Evolutionary conservation across 2,888 invertebrate species (phyloP), one percentile per base, ranked within the genome.

Genomic region (Cremastinae sp.): DNA sequence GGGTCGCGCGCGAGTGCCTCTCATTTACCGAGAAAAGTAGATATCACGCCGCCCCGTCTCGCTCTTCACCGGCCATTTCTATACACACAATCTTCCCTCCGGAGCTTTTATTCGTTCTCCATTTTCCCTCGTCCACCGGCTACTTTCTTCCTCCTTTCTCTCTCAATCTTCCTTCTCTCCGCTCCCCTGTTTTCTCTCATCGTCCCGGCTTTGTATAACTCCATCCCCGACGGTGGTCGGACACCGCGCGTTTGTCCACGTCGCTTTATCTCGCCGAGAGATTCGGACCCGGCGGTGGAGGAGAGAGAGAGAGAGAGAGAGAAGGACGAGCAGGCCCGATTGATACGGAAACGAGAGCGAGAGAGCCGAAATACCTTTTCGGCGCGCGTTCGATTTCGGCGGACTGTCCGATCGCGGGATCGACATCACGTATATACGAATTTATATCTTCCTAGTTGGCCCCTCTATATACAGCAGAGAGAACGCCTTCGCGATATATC

Each of bases 11-110:
- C 20, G 56, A 58, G 41, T 18, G n/a, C 59, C 77, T 78, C 65
- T 73, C 74, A 70, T 77, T 77, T 77, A 77, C 73, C 74, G 65
- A 74, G 77, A 77, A 77, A 77, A 77, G 77, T 77, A 77, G 73
- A 77, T 65, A 77, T 77, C 76, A 77, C 70, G 59, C 72, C 73
- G 73, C 73, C 69, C 68, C 76, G 76, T 76, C 72, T 62, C 58
- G 43, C 66, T 71, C 72, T 64, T 38, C 64, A 69, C 20, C 75
- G 68, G 72, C 72, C 68, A 72, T 76, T 79, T 79, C 74, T 78
- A 79, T 74, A 74, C 78, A 62, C 78, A 47, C 59, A 64, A 45
- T 36, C 45, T 64, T 59, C 64, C 22, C 45, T 56, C 58, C 41
- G 49, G 66, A 45, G 38, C 43, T 56, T 54, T 4, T 16, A 14